Base-by-base conservation (phyloP, 2,113 vertebrate species). In the Desmodus rotundus region DNA sequence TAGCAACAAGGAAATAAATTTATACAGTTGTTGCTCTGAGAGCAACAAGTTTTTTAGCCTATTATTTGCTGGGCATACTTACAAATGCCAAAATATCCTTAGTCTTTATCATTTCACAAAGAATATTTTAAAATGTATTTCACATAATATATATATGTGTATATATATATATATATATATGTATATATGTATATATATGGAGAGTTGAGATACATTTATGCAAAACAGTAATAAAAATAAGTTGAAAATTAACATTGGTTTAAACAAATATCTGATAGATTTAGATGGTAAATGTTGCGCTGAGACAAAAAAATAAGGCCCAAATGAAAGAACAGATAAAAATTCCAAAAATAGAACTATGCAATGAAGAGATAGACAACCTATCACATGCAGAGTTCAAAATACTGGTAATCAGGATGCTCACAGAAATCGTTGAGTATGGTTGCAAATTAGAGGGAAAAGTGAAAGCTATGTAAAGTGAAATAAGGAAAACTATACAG, bases 1-100 rank as follows among this genome's bases (percentile, higher is more conserved):
- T 95, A 97, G 94, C 83, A 96, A 90, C 52, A 97, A 89, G 95
- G 7, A 94, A 95, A 31, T 83, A 97, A 81, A 95, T 73, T 33
- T 72, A 96, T 83, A 92, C 1, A 72, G 67, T 95, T 97, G 7
- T 52, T 96, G 38, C 38, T 58, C 28, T 45, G n/a, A 65, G 36
- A 93, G 28, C 5, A 43, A 43, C 73, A 82, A 67, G 4, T 72
- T 95, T 58, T 92, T 93, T 67, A 68, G 91, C 26, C 36, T 91
- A 14, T 85, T 91, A n/a, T 89, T 95, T 77, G 22, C 61, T 91
- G 14, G 33, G 33, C 6, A 28, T 96, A 61, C 76, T 93, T 63
- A 84, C 56, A 94, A 97, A 96, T 83, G 43, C 16, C 63, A 96
- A 82, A 89, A 92, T 86, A 86, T 92, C 85, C 22, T 84, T 86